Evolutionary conservation across 1,140 invertebrate genomes (phyloP).

Genomic region (Nylanderia fulva): DNA sequence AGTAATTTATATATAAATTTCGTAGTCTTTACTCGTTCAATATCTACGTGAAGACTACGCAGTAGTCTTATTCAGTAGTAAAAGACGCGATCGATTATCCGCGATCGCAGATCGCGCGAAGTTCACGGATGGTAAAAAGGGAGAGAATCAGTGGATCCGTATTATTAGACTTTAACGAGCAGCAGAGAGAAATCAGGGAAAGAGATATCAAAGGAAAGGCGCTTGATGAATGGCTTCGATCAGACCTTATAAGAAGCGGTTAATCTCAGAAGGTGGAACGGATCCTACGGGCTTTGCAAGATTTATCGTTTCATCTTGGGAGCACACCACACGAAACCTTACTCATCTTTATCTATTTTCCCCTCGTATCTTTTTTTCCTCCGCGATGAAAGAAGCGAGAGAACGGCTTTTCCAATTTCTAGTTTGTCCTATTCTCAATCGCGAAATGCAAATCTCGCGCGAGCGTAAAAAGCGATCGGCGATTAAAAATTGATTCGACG

Average conservation of each 20-base stretch:
- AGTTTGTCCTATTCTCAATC: background rate
- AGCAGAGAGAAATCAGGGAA: conserved; percentile 55
- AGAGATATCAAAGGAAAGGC: conserved; percentile 60
- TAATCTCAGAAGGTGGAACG: conserved; percentile 62
- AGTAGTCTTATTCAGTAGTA: conserved; percentile 38
- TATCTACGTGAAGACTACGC: background rate
- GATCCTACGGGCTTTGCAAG: conserved; percentile 53
- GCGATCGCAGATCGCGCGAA: conserved; percentile 46
- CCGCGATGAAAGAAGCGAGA: conserved; percentile 23
- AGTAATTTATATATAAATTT: background rate
- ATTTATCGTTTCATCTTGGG: conserved; percentile 66
- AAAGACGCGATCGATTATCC: conserved; percentile 47
- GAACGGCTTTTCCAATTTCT: conserved; percentile 37
- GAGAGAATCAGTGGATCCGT: background rate
- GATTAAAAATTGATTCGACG: background rate
- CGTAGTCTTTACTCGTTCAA: conserved; percentile 7
- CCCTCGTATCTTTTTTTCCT: background rate
- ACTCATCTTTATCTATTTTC: conserved; percentile 59
- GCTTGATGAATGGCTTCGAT: conserved; percentile 61
- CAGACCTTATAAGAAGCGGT: conserved; percentile 62
- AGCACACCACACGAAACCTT: conserved; percentile 25
- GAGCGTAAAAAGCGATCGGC: background rate
- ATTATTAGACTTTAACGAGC: conserved; percentile 60
- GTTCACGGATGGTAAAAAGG: conserved; percentile 23
- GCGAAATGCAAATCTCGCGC: conserved; percentile 24